phyloP scores from a whole-genome alignment of 2,113 vertebrate species.

The Anhinga anhinga region DNA sequence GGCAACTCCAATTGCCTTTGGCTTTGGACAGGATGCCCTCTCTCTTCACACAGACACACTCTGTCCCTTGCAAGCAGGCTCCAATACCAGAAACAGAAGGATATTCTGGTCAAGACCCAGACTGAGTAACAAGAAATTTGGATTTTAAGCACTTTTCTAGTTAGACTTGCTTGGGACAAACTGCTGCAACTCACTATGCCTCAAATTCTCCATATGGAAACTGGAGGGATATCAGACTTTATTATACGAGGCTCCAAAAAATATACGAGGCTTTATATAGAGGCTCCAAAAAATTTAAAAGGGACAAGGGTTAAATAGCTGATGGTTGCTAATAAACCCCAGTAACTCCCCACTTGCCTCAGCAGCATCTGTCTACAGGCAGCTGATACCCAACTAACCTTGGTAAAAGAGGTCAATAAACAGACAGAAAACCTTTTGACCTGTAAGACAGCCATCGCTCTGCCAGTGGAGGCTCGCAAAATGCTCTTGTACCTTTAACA shows the following conservation, averaged over 20 bases:
- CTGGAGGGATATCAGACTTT: neutral
- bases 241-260: neutral
- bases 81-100: neutral
- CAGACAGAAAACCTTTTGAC: neutral
- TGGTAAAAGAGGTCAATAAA: neutral
- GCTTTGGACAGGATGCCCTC: neutral
- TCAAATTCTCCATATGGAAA: neutral
- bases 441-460: neutral
- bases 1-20: neutral
- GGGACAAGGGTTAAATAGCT: neutral
- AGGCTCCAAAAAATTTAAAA: neutral
- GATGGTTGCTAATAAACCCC: neutral
- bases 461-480: neutral
- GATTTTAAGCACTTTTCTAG: neutral
- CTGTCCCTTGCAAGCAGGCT: neutral
- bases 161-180: neutral
- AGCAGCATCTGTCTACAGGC: neutral
- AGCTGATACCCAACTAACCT: neutral
- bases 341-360: neutral
- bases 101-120: neutral
- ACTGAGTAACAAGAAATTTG: neutral
- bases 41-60: neutral
- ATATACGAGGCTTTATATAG: too few species aligned
- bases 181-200: neutral
- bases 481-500: neutral